Evolutionary conservation across 2,888 invertebrate genomes (phyloP).

Genomic region (Adelognathus sp.): DNA sequence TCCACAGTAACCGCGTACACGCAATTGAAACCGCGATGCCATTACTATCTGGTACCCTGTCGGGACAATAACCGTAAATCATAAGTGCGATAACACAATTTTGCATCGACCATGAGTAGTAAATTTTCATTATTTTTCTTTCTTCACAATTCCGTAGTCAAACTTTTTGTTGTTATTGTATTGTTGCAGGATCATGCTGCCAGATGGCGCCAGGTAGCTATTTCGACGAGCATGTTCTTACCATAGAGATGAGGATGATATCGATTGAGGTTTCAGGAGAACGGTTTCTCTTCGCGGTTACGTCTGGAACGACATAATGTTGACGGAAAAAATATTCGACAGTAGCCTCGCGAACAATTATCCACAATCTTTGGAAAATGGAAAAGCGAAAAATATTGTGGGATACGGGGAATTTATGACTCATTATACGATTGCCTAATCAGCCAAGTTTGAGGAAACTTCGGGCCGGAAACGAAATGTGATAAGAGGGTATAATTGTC

Average conservation of each 20-base stretch:
- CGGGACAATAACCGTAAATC: not conserved
- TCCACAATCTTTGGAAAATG: not conserved
- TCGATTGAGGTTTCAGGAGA: not conserved
- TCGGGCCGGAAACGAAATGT: not conserved
- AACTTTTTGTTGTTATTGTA: slow-evolving; percentile 7
- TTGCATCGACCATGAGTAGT: slow-evolving; percentile 2
- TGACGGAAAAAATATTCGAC: not conserved
- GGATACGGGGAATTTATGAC: not conserved
- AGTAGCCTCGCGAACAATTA: not conserved
- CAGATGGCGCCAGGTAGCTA: slow-evolving; percentile 78
- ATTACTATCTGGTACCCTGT: not conserved
- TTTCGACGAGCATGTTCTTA: not conserved
- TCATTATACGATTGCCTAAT: not conserved
- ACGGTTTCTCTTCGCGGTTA: not conserved
- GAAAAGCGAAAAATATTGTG: not conserved
- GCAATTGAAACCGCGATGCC: slow-evolving; percentile 36
- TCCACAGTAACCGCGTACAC: not conserved
- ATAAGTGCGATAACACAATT: slow-evolving; percentile 16
- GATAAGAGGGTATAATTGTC: not conserved
- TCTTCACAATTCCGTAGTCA: not conserved
- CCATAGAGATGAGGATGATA: not conserved
- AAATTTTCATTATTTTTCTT: not conserved
- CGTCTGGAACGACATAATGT: no score
- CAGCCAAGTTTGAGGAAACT: not conserved
- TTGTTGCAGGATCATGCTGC: slow-evolving; percentile 75